These are phyloP conservation scores for Gonatopus flavifemur DNA, from an alignment of 1,140 invertebrate genomes.

Conservation along the genomic window DNA sequence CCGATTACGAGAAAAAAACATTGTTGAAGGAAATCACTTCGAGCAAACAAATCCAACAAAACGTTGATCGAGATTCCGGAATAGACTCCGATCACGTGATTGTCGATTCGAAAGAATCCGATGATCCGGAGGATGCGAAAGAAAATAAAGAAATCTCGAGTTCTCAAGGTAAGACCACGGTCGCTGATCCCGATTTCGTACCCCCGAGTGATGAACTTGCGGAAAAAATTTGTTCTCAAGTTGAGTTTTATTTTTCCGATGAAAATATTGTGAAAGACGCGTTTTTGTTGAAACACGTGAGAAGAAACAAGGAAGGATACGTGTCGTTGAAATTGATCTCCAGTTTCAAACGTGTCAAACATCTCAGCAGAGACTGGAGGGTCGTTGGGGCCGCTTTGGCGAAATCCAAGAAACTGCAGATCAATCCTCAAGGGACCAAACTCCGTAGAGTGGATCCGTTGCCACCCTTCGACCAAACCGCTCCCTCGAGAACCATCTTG, in stretches of 20 bases:
- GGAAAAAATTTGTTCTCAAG: conserved; percentile 77
- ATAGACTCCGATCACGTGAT: conserved; percentile 32
- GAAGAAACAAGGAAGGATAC: conserved; percentile 91
- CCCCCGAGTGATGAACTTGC: conserved; percentile 72
- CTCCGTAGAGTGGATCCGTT: conserved; percentile 82
- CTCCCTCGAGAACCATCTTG: conserved; percentile 86
- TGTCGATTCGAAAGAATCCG: conserved; percentile 2
- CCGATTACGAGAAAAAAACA: conserved; percentile 61
- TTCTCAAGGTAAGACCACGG: background rate
- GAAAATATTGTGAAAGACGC: conserved; percentile 93
- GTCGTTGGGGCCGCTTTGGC: conserved; percentile 82
- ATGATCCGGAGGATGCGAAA: background rate
- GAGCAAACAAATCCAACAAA: conserved; percentile 34
- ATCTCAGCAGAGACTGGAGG: conserved; percentile 90
- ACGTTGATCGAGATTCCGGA: conserved; percentile 34
- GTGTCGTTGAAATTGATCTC: conserved; percentile 93
- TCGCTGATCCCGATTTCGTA: conserved; percentile 34
- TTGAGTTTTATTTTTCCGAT: conserved; percentile 94
- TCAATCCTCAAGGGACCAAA: conserved; percentile 90
- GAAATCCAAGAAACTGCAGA: conserved; percentile 78
- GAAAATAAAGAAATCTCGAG: conserved; percentile 1
- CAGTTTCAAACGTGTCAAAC: conserved; percentile 89
- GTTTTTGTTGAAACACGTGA: conserved; percentile 91
- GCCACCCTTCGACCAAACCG: conserved; percentile 88
- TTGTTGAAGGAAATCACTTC: conserved; percentile 26